A percentile compares a stretch with the other conserved stretches of the same genome.
Conservation (phyloP, 2,888 invertebrate genomes). For the Melipona beecheii region DNA sequence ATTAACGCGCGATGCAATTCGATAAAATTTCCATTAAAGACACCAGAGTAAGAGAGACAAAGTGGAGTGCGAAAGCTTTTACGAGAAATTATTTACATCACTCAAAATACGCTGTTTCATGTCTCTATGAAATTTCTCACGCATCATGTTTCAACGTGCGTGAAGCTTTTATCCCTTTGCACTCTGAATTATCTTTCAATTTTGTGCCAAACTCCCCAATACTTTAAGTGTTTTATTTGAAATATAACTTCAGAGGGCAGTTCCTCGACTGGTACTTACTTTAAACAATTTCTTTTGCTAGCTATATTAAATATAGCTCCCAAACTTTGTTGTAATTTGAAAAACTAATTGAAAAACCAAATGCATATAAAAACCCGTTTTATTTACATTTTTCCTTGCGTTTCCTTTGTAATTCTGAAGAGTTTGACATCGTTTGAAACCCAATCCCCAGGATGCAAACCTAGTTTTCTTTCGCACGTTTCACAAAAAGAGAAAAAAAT, state of each 20-base stretch:
- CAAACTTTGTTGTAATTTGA: slow-evolving; percentile 11
- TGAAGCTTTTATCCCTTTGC: neutral
- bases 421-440: neutral
- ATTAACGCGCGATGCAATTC: neutral
- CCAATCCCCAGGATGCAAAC: slow-evolving; percentile 3
- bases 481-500: neutral
- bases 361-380: neutral
- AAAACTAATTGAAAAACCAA: neutral
- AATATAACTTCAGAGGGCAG: neutral
- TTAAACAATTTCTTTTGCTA: slow-evolving; percentile 1
- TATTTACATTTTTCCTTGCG: neutral
- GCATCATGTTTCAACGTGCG: too few relatives aligned
- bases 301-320: neutral
- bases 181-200: too few relatives aligned
- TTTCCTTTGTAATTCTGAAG: neutral
- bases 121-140: too few relatives aligned
- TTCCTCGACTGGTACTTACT: neutral
- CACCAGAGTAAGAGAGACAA: too few relatives aligned
- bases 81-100: too few relatives aligned
- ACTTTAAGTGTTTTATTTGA: too few relatives aligned
- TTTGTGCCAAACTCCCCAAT: too few relatives aligned
- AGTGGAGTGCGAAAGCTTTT: too few relatives aligned
- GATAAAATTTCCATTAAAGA: too few relatives aligned
- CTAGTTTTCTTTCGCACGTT: neutral
- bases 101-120: too few relatives aligned